These are phyloP conservation scores for Equus quagga DNA, from an alignment of 2,113 vertebrate genomes.

Conservation along the genomic window DNA sequence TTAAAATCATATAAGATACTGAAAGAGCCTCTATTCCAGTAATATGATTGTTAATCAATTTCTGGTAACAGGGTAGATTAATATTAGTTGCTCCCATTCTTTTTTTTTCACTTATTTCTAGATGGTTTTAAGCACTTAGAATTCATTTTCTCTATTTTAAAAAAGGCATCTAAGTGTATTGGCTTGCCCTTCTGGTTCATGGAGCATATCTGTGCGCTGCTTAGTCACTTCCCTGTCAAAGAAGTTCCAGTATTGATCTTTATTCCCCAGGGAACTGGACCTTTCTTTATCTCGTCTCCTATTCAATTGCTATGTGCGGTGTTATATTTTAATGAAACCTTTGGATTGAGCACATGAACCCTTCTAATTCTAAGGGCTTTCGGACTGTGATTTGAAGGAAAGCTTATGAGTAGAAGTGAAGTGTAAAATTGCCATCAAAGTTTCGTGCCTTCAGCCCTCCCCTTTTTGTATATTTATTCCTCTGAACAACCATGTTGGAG, in stretches of 20 bases:
- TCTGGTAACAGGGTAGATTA: constrained; percentile 68
- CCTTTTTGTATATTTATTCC: neutral
- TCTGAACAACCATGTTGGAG: neutral
- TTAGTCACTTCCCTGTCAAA: constrained; percentile 4
- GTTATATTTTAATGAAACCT: constrained; percentile 3
- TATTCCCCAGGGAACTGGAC: neutral
- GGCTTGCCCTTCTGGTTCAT: constrained; percentile 38
- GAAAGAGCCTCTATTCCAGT: constrained; percentile 69
- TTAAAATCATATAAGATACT: constrained; percentile 52
- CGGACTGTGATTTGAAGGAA: neutral
- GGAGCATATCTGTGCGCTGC: neutral
- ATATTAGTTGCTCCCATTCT: constrained; percentile 41
- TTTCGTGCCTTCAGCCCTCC: neutral
- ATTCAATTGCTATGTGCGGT: neutral
- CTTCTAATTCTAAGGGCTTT: constrained; percentile 17
- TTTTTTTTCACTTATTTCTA: constrained; percentile 39
- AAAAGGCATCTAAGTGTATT: constrained; percentile 35
- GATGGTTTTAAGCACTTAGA: constrained; percentile 60
- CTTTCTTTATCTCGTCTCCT: neutral
- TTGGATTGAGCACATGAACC: neutral
- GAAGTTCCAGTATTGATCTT: neutral
- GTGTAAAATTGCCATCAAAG: neutral
- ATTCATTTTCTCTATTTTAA: constrained; percentile 72
- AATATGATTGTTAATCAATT: constrained; percentile 75
- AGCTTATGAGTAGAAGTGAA: neutral